A percentile compares a stretch with the other conserved stretches of the same genome.
Conservation (phyloP, 2,888 invertebrate genomes). For the Polymixis lichenea region DNA sequence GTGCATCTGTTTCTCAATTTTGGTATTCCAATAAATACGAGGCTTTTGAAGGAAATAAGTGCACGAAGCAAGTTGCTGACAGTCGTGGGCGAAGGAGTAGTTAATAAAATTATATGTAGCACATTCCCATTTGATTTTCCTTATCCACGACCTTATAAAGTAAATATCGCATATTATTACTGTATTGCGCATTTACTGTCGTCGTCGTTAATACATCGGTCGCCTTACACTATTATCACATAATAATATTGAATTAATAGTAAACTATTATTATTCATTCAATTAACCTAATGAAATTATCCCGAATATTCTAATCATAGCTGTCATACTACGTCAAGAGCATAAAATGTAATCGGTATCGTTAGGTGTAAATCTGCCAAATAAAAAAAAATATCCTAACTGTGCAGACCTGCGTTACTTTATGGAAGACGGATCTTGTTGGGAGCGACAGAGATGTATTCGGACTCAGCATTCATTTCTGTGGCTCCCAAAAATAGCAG, state of each 20-base stretch:
- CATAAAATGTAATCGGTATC: not conserved
- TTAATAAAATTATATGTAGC: conserved; percentile 21
- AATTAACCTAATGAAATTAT: too few relatives aligned
- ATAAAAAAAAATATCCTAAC: too few relatives aligned
- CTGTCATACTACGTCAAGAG: not conserved
- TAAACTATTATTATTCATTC: too few relatives aligned
- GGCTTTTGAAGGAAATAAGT: not conserved
- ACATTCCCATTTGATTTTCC: conserved; percentile 14
- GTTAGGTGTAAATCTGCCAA: not conserved
- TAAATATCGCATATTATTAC: conserved; percentile 6
- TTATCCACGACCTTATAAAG: conserved; percentile 1
- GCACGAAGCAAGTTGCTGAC: not conserved
- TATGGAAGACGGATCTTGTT: not conserved
- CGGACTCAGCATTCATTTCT: not conserved
- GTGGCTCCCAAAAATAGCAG: not conserved
- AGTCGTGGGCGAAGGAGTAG: conserved; percentile 2
- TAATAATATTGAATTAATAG: not conserved
- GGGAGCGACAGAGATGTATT: too few relatives aligned
- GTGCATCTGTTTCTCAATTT: not conserved
- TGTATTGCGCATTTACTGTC: conserved; percentile 2
- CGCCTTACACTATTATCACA: not conserved
- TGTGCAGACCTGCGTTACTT: not conserved
- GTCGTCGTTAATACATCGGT: not conserved
- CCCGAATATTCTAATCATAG: not conserved
- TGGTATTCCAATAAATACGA: not conserved